Percentiles rank a stretch among this genome's conserved stretches.
These are phyloP conservation scores for Macroglossus sobrinus DNA, from an alignment of 2,113 vertebrate species.

Conservation along the genomic window DNA sequence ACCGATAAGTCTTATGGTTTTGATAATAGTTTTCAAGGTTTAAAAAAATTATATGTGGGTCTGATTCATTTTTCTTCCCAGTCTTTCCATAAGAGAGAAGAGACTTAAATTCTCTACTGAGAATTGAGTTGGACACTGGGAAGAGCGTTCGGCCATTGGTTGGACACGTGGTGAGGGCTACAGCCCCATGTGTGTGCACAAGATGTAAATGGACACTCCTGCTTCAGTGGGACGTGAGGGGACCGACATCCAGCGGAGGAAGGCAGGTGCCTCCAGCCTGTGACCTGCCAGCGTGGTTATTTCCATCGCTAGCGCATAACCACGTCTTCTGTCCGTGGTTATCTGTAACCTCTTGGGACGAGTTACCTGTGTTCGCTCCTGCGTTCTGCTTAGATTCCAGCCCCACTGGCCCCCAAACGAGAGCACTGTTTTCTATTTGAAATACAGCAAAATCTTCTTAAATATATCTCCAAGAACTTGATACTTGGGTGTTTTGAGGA, in stretches of 20 bases:
- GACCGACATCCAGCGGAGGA: no score
- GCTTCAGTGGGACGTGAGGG: no score
- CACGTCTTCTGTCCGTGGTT: neutral
- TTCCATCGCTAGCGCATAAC: neutral
- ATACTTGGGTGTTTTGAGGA: neutral
- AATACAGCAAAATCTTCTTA: neutral
- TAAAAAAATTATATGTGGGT: neutral
- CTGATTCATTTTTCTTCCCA: neutral
- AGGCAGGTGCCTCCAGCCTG: neutral
- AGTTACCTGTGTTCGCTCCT: neutral
- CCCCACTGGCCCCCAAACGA: neutral
- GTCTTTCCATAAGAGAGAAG: neutral
- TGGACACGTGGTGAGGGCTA: neutral
- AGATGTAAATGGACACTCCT: neutral
- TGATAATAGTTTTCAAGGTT: neutral
- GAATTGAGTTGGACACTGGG: neutral
- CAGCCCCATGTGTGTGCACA: neutral
- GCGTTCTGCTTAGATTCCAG: neutral
- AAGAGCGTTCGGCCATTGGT: neutral
- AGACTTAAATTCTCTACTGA: neutral
- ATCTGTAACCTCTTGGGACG: neutral
- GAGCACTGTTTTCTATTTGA: neutral
- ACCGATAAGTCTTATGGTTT: neutral
- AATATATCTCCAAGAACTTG: neutral
- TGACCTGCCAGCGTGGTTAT: neutral